phyloP scores from a whole-genome alignment of 2,113 vertebrate genomes.

The Rhinolophus ferrumequinum region DNA sequence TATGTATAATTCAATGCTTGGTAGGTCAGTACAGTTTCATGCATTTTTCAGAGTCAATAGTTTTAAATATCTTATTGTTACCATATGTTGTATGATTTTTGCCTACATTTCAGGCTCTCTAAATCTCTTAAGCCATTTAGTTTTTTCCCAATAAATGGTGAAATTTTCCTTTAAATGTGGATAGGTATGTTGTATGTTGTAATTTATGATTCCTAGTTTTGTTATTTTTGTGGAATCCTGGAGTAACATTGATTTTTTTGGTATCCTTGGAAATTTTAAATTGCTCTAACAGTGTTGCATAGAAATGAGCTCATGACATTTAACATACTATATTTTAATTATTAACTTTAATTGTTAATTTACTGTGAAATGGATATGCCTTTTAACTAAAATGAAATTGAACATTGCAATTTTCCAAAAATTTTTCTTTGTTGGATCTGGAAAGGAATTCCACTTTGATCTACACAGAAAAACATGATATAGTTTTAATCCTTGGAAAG shows the following conservation, averaged over 20 bases:
- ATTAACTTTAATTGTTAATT: slow-evolving; percentile 77
- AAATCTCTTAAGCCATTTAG: slow-evolving; percentile 68
- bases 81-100: slow-evolving; percentile 56
- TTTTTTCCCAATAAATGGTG: slow-evolving; percentile 75
- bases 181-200: slow-evolving; percentile 80
- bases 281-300: slow-evolving; percentile 81
- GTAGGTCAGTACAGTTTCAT: slow-evolving; percentile 81
- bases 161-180: slow-evolving; percentile 79
- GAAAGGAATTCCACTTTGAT: slow-evolving; percentile 54
- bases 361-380: slow-evolving; percentile 45
- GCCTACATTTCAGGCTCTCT: slow-evolving; percentile 66
- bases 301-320: slow-evolving; percentile 84
- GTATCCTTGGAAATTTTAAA: slow-evolving; percentile 75
- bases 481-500: slow-evolving; percentile 43
- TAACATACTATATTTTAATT: slow-evolving; percentile 78
- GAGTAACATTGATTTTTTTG: slow-evolving; percentile 73
- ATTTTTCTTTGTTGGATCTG: slow-evolving; percentile 50
- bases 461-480: slow-evolving; percentile 39
- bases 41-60: slow-evolving; percentile 80
- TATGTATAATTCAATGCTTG: slow-evolving; percentile 75
- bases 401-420: not conserved
- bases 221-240: slow-evolving; percentile 77
- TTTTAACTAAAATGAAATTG: slow-evolving; percentile 39
- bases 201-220: slow-evolving; percentile 80
- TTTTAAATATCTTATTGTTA: slow-evolving; percentile 72